Conservation (phyloP, 2,888 invertebrate genomes). For the Cordilura impudica region DNA sequence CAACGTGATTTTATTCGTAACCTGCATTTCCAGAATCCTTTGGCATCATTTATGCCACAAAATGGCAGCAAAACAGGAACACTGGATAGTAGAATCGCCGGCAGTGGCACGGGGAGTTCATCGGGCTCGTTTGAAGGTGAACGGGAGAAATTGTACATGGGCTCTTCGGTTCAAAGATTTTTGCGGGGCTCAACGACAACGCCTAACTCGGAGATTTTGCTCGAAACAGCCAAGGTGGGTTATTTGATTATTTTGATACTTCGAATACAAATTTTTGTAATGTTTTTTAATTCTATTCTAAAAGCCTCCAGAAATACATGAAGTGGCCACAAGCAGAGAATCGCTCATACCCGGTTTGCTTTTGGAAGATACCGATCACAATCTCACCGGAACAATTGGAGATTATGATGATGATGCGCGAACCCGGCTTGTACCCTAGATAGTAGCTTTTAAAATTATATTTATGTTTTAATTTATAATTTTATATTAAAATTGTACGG, state of each 20-base stretch:
- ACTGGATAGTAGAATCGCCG: slow-evolving; percentile 53
- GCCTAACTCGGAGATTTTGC: slow-evolving; percentile 69
- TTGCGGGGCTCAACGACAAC: slow-evolving; percentile 64
- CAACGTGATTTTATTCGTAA: slow-evolving; percentile 77
- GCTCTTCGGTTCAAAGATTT: slow-evolving; percentile 68
- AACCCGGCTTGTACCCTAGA: slow-evolving; percentile 73
- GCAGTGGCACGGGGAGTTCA: slow-evolving; percentile 50
- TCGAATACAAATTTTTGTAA: not conserved
- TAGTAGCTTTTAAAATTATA: slow-evolving; percentile 27
- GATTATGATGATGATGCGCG: slow-evolving; percentile 71
- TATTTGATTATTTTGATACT: not conserved
- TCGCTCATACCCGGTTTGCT: slow-evolving; percentile 63
- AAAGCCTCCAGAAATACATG: slow-evolving; percentile 66
- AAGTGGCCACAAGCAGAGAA: slow-evolving; percentile 61
- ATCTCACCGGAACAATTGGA: slow-evolving; percentile 68
- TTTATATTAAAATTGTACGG: not conserved
- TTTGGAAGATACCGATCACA: slow-evolving; percentile 66
- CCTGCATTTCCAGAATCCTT: slow-evolving; percentile 78
- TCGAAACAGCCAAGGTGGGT: slow-evolving; percentile 70
- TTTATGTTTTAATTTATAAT: slow-evolving; percentile 14
- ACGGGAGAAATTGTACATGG: slow-evolving; percentile 66
- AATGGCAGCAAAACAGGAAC: slow-evolving; percentile 37
- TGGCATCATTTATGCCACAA: slow-evolving; percentile 68
- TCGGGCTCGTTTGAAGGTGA: slow-evolving; percentile 63
- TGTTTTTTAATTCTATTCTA: not conserved